Base-by-base conservation (phyloP, 2,888 invertebrate species). In the Pheosia tremula region DNA sequence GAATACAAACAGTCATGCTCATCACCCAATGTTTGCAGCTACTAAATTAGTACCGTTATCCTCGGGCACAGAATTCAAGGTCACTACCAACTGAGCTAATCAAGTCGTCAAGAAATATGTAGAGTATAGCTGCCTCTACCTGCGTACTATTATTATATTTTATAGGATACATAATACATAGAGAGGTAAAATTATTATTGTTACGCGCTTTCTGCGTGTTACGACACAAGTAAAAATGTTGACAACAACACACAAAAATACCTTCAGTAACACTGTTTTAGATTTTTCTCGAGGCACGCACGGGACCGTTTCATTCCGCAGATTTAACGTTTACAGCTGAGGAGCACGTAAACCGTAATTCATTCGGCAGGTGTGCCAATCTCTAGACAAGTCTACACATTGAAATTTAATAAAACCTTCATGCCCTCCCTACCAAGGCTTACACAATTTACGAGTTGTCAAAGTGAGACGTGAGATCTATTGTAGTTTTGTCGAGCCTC, bases 371-470 rank as follows among this genome's bases (percentile, higher is more conserved):
- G 91, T 91, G 90, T 75, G 78, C 80, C 81, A 84, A 87, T 86
- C 80, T 81, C 79, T 84, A 84, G 85, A 84, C 84, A 85, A 81
- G 83, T 82, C 79, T 79, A 82, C 78, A 81, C 82, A 84, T 85
- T 79, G 83, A 85, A 86, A 88, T 90, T 88, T 88, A 88, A 90
- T 90, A 90, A 89, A 90, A 89, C 79, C 82, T 81, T 76, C 79
- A 76, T 78, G 75, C 64, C 61, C 61, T 81, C 76, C 79, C 77
- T 78, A 75, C 63, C 60, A 59, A 59, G 62, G 62, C 60, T 66
- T 66, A 75, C 72, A 76, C 77, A 76, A 78, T 79, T 76, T 76
- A 79, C 73, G 69, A 66, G 49, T 57, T 68, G 78, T 75, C 79
- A 71, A 64, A 36, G 66, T 57, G 43, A 64, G 70, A 67, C 59